Evolutionary conservation across 2,888 invertebrate species (phyloP), one percentile per base, ranked within the genome.

Genomic region (Euzophera pinguis): DNA sequence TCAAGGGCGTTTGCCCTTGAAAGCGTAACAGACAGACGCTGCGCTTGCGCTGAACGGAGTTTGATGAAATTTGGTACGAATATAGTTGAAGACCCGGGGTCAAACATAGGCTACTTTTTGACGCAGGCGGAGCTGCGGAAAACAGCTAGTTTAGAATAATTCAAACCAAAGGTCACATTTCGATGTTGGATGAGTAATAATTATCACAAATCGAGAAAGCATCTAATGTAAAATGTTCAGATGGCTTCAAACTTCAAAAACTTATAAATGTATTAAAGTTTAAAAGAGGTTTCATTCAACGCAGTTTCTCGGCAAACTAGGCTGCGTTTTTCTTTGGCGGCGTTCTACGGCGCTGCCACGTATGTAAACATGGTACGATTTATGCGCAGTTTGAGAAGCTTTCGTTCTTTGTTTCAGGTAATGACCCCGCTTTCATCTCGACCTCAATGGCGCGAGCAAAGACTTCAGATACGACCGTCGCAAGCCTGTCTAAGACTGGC

Each of bases 331-430:
- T 87, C 81, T 86, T 87, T 86, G 78, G 78, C 73, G 73, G 71
- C 71, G 73, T 78, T 73, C 78, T 78, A 81, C 81, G 78, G 76
- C 82, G 78, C 75, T 71, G 75, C 73, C 75, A 67, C 77, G 83
- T 79, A 70, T 75, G 86, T 82, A 89, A 88, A 90, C 89, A 90
- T 73, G 81, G 76, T 78, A 75, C 81, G 87, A 84, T 89, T 86
- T 87, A 88, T 84, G 83, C 84, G 78, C 75, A 81, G 86, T 80
- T 86, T 86, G 79, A 88, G 84, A 81, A 73, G 81, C 81, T 77
- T 83, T 83, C 80, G 72, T 77, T 81, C 86, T 90, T 90, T 90
- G 90, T 90, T 84, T 65, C 84, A 86, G 85, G 89, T 90, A 90
- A 90, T 89, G 89, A 89, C 86, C 87, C 77, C 63, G 83, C 89